These are phyloP conservation scores for Anguilla rostrata DNA, from an alignment of 2,113 vertebrate genomes.

Conservation along the genomic window DNA sequence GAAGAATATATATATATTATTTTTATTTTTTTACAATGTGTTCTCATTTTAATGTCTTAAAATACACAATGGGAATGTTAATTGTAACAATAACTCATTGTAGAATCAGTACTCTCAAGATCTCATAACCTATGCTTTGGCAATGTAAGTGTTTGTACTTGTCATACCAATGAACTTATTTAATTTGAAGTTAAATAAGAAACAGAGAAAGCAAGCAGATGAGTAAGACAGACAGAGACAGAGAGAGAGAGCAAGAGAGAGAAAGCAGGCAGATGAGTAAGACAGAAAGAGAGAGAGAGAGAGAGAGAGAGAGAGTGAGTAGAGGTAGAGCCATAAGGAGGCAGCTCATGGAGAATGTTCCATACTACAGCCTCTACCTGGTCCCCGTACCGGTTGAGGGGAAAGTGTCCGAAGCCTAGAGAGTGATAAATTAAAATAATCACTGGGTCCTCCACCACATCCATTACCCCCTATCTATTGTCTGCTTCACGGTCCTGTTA, in stretches of 20 bases:
- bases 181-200: too few relatives aligned
- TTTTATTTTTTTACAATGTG: too few relatives aligned
- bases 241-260: background rate
- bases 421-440: constrained; percentile 10
- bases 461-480: background rate
- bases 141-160: too few relatives aligned
- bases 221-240: background rate
- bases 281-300: background rate
- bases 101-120: too few relatives aligned
- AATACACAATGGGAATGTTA: too few relatives aligned
- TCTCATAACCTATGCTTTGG: too few relatives aligned
- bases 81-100: too few relatives aligned
- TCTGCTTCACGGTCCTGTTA: background rate
- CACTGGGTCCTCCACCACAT: background rate
- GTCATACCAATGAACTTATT: too few relatives aligned
- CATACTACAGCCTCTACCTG: background rate
- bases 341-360: background rate
- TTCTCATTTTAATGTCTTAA: too few relatives aligned
- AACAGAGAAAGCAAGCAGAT: background rate
- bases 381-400: background rate
- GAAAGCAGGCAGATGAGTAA: background rate
- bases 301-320: background rate
- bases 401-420: background rate
- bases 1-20: background rate
- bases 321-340: background rate